Conservation (phyloP, 2,888 invertebrate genomes). For the Trachelus iudaicus region DNA sequence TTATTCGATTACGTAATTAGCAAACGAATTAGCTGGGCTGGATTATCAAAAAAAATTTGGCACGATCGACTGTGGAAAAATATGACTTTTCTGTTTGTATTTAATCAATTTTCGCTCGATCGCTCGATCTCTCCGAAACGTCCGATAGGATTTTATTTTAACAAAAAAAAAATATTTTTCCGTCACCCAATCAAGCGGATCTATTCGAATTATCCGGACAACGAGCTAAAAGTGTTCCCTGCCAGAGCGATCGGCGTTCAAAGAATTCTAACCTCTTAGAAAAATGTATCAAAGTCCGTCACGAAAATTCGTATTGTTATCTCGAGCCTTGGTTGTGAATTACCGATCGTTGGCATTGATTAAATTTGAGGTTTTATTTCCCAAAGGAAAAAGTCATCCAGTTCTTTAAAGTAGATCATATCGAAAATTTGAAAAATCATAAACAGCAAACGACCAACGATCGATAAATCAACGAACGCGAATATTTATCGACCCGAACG, state of each 20-base stretch:
- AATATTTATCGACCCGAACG: background rate
- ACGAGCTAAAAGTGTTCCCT: background rate
- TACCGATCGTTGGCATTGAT: background rate
- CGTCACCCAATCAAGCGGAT: background rate
- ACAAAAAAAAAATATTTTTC: too few relatives aligned
- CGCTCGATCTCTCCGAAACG: background rate
- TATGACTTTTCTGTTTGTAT: constrained; percentile 32
- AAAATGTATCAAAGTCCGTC: background rate
- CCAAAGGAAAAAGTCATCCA: background rate
- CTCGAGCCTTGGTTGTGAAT: background rate
- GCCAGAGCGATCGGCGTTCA: background rate
- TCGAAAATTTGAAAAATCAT: background rate
- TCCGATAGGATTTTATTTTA: too few relatives aligned
- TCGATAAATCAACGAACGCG: background rate
- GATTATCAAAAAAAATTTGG: constrained; percentile 44
- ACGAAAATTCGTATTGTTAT: background rate
- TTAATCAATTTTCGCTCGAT: background rate
- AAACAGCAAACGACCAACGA: background rate
- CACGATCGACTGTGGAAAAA: constrained; percentile 53
- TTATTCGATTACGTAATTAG: constrained; percentile 17
- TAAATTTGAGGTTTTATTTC: background rate
- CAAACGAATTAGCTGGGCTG: constrained; percentile 24
- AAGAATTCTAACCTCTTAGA: background rate
- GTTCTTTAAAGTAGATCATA: background rate
- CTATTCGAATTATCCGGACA: background rate